Base-by-base conservation (phyloP, 2,113 vertebrate species). In the Ophiodon elongatus region DNA sequence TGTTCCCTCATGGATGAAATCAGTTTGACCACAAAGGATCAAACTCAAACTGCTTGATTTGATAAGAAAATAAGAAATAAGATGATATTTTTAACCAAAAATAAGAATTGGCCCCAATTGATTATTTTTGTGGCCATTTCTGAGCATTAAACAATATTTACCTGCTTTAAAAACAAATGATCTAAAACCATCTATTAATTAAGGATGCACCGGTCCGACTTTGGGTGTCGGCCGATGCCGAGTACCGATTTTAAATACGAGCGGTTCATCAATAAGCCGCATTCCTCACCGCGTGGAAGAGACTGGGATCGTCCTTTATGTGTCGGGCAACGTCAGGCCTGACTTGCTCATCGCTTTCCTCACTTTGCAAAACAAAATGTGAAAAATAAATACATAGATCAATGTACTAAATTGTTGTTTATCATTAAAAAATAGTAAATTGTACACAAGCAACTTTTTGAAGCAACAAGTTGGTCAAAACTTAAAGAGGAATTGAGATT, bases 1-100 rank as follows among this genome's bases (percentile, higher is more conserved):
- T 27, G 5, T 19, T 80, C 27, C 15, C 10, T 13, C 43, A 87
- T 84, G 0, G 73, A 43, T 63, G 6, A 76, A 79, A 79, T 66
- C 56, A 23, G 4, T 76, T 33, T 41, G 1, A 23, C n/a, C 8
- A 25, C 2, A 25, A 50, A 54, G 73, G 6, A 60, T 50, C 6
- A 23, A 31, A 45, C 54, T 35, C n/a, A 31, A 29, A 17, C 56
- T 64, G 68, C 57, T 43, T 19, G 62, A 66, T 76, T 74, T 54
- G 19, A 50, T 31, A 23, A 31, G 6, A 68, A n/a, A n/a, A n/a
- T n/a, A n/a, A n/a, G n/a, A n/a, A n/a, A n/a, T n/a, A n/a, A n/a
- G n/a, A n/a, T n/a, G n/a, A n/a, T n/a, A n/a, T n/a, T n/a, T n/a
- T n/a, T n/a, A n/a, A n/a, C n/a, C n/a, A n/a, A n/a, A n/a, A n/a